Conservation (phyloP, 2,888 invertebrate species). For the Thecophora atra region DNA sequence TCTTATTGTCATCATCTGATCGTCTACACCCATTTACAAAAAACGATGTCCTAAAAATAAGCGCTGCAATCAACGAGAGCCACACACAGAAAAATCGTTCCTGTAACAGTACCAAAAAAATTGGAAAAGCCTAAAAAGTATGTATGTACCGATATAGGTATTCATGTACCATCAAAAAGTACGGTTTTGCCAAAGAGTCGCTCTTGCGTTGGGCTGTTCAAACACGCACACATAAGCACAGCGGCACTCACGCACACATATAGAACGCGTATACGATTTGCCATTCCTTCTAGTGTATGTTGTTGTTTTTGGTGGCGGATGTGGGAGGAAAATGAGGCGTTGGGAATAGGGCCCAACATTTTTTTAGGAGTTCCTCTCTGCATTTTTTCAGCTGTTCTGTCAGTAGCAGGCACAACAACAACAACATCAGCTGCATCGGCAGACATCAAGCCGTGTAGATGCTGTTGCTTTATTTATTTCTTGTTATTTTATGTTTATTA, state of each 20-base stretch:
- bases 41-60: constrained; percentile 30
- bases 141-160: too few relatives aligned
- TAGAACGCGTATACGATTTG: too few relatives aligned
- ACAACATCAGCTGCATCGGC: background rate
- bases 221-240: too few relatives aligned
- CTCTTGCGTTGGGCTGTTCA: too few relatives aligned
- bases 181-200: too few relatives aligned
- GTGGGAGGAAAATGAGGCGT: background rate
- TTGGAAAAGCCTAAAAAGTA: too few relatives aligned
- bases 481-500: too few relatives aligned
- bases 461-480: background rate
- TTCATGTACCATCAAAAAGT: too few relatives aligned
- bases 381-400: background rate
- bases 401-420: background rate
- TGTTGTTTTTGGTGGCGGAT: background rate
- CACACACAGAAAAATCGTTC: background rate
- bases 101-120: background rate
- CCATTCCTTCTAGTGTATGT: too few relatives aligned
- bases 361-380: background rate
- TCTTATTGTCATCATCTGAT: background rate
- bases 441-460: background rate
- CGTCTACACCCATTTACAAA: constrained; percentile 23
- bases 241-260: too few relatives aligned
- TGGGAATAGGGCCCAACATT: background rate
- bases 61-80: constrained; percentile 15